Percentiles rank a stretch among this genome's conserved stretches.
Evolutionary conservation across 2,797 vertebrate genomes (phyloP).

Genomic region (Pantherophis vulpinus): DNA sequence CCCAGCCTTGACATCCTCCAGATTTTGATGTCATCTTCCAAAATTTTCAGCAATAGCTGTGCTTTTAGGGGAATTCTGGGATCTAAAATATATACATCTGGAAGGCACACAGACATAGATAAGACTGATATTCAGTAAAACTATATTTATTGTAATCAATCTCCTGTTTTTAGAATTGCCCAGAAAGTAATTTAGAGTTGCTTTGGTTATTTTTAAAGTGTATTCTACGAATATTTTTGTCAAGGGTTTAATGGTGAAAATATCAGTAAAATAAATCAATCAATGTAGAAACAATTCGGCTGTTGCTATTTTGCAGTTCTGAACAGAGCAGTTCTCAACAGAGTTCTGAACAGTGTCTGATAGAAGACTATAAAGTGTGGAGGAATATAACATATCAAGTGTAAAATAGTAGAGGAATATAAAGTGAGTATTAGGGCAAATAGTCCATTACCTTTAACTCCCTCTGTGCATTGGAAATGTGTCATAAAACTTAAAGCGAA

Average conservation of each 20-base stretch:
- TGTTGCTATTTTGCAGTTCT: not conserved
- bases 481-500: not conserved
- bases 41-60: not conserved
- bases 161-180: not conserved
- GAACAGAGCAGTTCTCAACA: not conserved
- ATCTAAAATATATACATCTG: not conserved
- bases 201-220: not conserved
- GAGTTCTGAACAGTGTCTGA: not conserved
- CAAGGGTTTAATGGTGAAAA: not conserved
- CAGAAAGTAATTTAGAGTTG: not conserved
- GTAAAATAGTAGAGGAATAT: not conserved
- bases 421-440: not conserved
- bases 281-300: not conserved
- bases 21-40: not conserved
- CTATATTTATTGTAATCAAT: not conserved
- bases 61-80: not conserved
- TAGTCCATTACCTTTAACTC: not conserved
- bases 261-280: not conserved
- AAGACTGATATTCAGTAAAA: not conserved
- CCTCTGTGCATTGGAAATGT: not conserved
- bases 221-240: not conserved
- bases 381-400: not conserved
- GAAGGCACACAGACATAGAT: not conserved
- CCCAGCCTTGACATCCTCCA: not conserved
- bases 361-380: not conserved